phyloP scores from a whole-genome alignment of 2,888 invertebrate species.

The Cantharis nigra region DNA sequence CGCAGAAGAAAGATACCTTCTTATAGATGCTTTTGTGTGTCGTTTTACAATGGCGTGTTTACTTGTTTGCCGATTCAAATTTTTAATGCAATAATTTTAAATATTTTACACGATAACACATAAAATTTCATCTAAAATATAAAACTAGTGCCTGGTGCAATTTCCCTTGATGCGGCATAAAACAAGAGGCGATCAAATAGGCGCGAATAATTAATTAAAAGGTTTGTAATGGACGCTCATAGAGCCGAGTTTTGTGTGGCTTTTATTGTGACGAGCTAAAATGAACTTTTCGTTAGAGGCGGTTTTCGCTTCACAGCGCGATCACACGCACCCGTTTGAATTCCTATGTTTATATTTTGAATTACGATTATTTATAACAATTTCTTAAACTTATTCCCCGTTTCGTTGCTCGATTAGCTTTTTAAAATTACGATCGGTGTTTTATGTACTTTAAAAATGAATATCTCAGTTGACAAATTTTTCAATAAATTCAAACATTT shows the following conservation, averaged over 20 bases:
- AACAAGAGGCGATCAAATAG: conserved; percentile 1
- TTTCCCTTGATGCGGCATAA: not conserved
- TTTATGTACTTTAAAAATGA: not conserved
- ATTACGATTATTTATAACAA: not conserved
- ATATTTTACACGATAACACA: not conserved
- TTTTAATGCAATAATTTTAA: conserved; percentile 12
- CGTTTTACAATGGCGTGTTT: conserved; percentile 35
- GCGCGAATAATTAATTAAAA: conserved; percentile 37
- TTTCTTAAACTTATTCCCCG: not conserved
- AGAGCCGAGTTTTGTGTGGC: conserved; percentile 55
- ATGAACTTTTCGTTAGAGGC: conserved; percentile 55
- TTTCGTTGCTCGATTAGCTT: not conserved
- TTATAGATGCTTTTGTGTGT: conserved; percentile 27
- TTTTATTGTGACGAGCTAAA: conserved; percentile 48
- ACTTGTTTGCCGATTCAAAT: conserved; percentile 13
- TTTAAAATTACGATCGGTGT: not conserved
- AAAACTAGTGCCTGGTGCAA: not conserved
- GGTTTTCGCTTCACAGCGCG: conserved; percentile 49
- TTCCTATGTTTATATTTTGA: conserved; percentile 21
- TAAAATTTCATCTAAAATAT: not conserved
- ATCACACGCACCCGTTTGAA: conserved; percentile 11
- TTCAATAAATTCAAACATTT: conserved; percentile 43
- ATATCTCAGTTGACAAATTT: not conserved
- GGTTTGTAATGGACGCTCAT: conserved; percentile 54
- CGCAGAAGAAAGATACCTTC: conserved; percentile 16